Conservation (phyloP, 2,888 invertebrate species). For the Aleiodes alternator region DNA sequence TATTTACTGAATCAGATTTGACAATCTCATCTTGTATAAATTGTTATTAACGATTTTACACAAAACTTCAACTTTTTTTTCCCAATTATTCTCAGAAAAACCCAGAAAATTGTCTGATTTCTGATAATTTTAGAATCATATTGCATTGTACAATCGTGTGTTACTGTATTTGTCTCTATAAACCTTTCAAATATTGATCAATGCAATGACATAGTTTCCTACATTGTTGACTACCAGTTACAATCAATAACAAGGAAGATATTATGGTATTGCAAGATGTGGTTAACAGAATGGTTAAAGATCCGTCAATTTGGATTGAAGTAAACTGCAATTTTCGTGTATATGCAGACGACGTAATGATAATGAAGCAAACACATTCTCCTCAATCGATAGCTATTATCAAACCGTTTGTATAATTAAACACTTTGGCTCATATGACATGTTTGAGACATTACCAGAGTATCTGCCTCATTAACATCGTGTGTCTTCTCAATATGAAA, state of each 20-base stretch:
- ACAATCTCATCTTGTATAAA: too few species aligned
- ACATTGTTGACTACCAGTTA: background rate
- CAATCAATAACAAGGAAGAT: slow-evolving; percentile 22
- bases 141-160: too few species aligned
- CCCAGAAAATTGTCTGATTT: too few species aligned
- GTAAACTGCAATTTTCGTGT: background rate
- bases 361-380: slow-evolving; percentile 13
- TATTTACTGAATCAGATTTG: too few species aligned
- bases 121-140: too few species aligned
- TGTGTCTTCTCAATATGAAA: too few species aligned
- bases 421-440: background rate
- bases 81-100: too few species aligned
- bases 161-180: too few species aligned
- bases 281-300: slow-evolving; percentile 1
- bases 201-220: background rate
- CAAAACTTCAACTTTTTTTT: too few species aligned
- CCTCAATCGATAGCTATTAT: slow-evolving; percentile 27
- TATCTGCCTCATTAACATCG: too few species aligned
- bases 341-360: slow-evolving; percentile 1
- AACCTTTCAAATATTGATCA: background rate
- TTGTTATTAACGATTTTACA: too few species aligned
- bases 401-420: slow-evolving; percentile 27
- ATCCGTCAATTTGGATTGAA: slow-evolving; percentile 25
- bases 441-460: background rate
- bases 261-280: slow-evolving; percentile 10